phyloP scores from a whole-genome alignment of 2,888 invertebrate genomes.

The Sphinx pinastri region DNA sequence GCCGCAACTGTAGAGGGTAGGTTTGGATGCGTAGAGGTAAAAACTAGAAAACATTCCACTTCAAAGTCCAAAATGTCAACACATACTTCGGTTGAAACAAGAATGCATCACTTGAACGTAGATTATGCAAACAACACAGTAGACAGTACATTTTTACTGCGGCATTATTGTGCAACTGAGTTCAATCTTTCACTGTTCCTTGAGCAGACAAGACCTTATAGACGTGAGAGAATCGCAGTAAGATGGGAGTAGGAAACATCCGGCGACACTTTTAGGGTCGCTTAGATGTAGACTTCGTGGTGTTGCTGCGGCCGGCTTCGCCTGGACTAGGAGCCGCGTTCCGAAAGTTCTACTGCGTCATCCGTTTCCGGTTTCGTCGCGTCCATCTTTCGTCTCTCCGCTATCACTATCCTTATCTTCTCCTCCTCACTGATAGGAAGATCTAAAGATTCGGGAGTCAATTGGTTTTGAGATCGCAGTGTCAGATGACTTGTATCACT shows the following conservation, averaged over 20 bases:
- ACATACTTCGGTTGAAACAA: slow-evolving; percentile 55
- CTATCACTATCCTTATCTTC: slow-evolving; percentile 85
- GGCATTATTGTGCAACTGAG: slow-evolving; percentile 69
- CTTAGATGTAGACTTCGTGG: slow-evolving; percentile 80
- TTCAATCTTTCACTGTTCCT: slow-evolving; percentile 68
- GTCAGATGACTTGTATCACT: slow-evolving; percentile 60
- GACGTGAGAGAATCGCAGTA: slow-evolving; percentile 45
- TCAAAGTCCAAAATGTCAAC: slow-evolving; percentile 51
- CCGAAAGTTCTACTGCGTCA: slow-evolving; percentile 71
- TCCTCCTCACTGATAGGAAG: slow-evolving; percentile 74
- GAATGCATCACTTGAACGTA: slow-evolving; percentile 50
- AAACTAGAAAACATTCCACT: slow-evolving; percentile 49
- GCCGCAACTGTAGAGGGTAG: slow-evolving; percentile 69
- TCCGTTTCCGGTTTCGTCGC: slow-evolving; percentile 66
- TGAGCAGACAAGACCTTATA: slow-evolving; percentile 56
- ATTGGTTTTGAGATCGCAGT: slow-evolving; percentile 40
- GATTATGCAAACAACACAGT: slow-evolving; percentile 41
- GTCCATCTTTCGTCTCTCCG: slow-evolving; percentile 84
- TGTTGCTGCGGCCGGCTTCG: slow-evolving; percentile 81
- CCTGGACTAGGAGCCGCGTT: slow-evolving; percentile 81
- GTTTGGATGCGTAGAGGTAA: slow-evolving; percentile 49
- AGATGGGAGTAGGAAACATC: slow-evolving; percentile 42
- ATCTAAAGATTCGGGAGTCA: slow-evolving; percentile 53
- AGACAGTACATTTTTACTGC: slow-evolving; percentile 45
- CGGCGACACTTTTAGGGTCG: slow-evolving; percentile 38